phyloP scores from a whole-genome alignment of 1,140 invertebrate genomes.

The Pectinophora gossypiella region DNA sequence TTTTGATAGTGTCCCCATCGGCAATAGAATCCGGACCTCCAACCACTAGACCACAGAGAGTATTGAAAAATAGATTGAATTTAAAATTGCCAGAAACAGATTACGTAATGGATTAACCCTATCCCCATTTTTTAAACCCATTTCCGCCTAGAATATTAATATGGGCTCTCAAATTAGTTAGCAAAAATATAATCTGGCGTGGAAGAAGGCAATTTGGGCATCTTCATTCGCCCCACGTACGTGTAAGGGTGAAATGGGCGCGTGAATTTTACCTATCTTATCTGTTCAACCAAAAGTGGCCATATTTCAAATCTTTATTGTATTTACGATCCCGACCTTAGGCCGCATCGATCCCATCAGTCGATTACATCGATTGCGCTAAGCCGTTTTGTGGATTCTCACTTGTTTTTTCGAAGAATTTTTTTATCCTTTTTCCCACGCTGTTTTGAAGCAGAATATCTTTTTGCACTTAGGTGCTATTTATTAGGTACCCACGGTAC shows the following conservation, averaged over 20 bases:
- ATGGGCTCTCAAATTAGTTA: background rate
- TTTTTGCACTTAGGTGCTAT: background rate
- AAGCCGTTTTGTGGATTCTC: background rate
- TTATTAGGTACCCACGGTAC: background rate
- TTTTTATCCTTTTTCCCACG: no score
- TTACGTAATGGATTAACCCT: background rate
- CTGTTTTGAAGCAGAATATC: background rate
- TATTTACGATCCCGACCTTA: background rate
- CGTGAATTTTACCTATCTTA: slow-evolving; percentile 4
- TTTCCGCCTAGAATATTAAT: background rate
- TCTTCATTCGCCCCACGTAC: background rate
- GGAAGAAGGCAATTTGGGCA: background rate
- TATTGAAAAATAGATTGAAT: no score
- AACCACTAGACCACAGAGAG: no score
- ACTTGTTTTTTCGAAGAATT: no score
- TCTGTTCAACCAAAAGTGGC: background rate
- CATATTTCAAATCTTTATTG: slow-evolving; percentile 4
- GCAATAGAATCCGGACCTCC: no score
- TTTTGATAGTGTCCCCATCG: no score
- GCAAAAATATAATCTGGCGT: slow-evolving; percentile 1
- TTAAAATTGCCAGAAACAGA: no score
- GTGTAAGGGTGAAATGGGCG: background rate
- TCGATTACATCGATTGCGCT: background rate
- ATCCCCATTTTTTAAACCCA: background rate
- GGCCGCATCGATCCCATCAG: background rate